Conservation (phyloP, 1,140 invertebrate species). For the Mya arenaria region DNA sequence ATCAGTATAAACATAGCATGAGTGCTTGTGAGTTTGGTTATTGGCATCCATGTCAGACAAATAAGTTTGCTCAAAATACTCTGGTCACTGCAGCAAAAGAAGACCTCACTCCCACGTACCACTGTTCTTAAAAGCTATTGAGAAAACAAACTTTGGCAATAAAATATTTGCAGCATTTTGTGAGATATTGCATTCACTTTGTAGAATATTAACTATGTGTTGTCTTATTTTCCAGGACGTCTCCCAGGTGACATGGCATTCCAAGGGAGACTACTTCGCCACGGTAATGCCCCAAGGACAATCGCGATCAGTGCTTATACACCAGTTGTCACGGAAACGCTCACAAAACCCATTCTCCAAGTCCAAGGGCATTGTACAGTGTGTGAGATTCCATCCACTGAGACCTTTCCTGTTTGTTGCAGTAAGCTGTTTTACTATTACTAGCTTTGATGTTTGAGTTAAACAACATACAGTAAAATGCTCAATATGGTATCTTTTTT, state of each 20-base stretch:
- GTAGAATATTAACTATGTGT: slow-evolving; percentile 96
- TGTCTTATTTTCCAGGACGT: slow-evolving; percentile 91
- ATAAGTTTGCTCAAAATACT: no score
- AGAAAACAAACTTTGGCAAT: slow-evolving; percentile 93
- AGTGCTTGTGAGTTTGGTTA: no score
- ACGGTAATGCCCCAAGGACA: slow-evolving; percentile 94
- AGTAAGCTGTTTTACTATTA: slow-evolving; percentile 85
- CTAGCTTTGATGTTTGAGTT: no score
- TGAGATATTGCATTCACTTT: slow-evolving; percentile 96
- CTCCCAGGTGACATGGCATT: slow-evolving; percentile 94
- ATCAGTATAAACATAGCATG: no score
- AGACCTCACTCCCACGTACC: slow-evolving; percentile 97
- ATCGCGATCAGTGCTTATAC: slow-evolving; percentile 89
- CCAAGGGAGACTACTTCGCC: slow-evolving; percentile 97
- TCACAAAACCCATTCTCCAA: slow-evolving; percentile 95
- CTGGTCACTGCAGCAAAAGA: no score
- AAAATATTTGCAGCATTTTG: slow-evolving; percentile 94
- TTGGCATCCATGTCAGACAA: no score
- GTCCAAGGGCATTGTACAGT: slow-evolving; percentile 93
- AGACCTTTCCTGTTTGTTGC: slow-evolving; percentile 96
- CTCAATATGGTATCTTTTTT: no score
- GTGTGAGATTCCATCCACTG: slow-evolving; percentile 96
- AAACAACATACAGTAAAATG: no score
- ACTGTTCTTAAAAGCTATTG: slow-evolving; percentile 92
- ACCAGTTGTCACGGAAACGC: slow-evolving; percentile 92